Conservation (phyloP, 2,797 vertebrate genomes). For the Falco peregrinus region DNA sequence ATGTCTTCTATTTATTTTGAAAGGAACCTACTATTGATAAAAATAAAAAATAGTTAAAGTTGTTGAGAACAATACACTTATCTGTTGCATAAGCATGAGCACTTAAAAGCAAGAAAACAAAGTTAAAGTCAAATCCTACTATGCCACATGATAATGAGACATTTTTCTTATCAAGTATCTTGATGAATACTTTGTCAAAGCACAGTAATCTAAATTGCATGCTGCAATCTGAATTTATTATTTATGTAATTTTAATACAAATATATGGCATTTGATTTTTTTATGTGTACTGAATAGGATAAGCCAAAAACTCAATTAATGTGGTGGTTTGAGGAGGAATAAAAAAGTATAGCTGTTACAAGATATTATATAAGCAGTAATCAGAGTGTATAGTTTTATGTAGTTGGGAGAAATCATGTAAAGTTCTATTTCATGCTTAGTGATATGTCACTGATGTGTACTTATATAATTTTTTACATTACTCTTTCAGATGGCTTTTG, state of each 20-base stretch:
- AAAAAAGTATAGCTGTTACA: neutral
- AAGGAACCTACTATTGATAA: neutral
- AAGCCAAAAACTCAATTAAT: neutral
- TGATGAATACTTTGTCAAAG: neutral
- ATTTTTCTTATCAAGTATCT: neutral
- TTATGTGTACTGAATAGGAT: neutral
- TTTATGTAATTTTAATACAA: neutral
- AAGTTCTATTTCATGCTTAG: neutral
- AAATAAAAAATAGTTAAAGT: neutral
- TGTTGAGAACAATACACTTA: neutral
- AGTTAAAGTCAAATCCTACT: neutral
- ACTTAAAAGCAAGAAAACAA: neutral
- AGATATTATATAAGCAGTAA: neutral
- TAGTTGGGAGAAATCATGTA: neutral
- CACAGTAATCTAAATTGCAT: neutral
- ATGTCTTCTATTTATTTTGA: neutral
- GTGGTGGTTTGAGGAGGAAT: accelerated
- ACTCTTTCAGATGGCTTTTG: neutral
- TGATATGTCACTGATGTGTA: neutral
- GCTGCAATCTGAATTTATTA: neutral
- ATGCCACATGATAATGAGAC: neutral
- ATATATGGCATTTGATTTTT: neutral
- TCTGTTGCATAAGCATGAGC: neutral
- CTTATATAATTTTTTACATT: neutral
- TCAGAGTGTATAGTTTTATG: neutral